Evolutionary conservation across 2,113 vertebrate species (phyloP), one percentile per base, ranked within the genome.

Genomic region (Cephalopterus ornatus): DNA sequence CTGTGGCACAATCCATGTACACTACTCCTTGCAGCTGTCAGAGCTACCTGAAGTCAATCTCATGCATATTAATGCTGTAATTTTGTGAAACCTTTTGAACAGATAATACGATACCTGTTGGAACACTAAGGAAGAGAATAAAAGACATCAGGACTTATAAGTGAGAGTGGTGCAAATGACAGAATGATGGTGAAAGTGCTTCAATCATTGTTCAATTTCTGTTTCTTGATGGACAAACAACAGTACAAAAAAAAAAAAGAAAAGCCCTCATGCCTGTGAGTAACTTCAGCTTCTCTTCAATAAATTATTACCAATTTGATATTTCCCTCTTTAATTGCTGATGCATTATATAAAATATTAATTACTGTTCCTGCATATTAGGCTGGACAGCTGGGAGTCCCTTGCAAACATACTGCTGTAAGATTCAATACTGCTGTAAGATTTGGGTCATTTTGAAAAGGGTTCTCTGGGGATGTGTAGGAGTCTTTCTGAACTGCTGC

Each of bases 31-130:
- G 71, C 44, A 95, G 50, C 80, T 92, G 30, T 83, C 88, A 85
- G 42, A 42, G 15, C 26, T 66, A 82, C 44, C 50, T 7, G 0
- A 88, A 86, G 23, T 73, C 49, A 86, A 24, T 78, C 91, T 96
- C 68, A 89, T 95, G 88, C 75, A 96, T 95, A 93, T 84, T 95
- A 97, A 96, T 91, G n/a, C n/a, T 35, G 56, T 92, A 85, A 86
- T 90, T 89, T 94, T 95, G 56, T 84, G 86, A 73, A 93, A 44
- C 32, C 27, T 88, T 87, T 93, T 85, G 47, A 95, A 88, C 67
- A 95, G 95, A 84, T 83, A 95, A 78, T 63, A 44, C 66, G 87
- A 97, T 89, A 88, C 52, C 42, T 81, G 15, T 19, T 85, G 9
- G 28, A 41, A 70, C 32, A 20, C 32, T 61, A 42, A 93, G 82